A percentile compares a stretch with the other conserved stretches of the same genome.
Evolutionary conservation across 2,888 invertebrate species (phyloP).

Genomic region (Orthonevra nobilis): DNA sequence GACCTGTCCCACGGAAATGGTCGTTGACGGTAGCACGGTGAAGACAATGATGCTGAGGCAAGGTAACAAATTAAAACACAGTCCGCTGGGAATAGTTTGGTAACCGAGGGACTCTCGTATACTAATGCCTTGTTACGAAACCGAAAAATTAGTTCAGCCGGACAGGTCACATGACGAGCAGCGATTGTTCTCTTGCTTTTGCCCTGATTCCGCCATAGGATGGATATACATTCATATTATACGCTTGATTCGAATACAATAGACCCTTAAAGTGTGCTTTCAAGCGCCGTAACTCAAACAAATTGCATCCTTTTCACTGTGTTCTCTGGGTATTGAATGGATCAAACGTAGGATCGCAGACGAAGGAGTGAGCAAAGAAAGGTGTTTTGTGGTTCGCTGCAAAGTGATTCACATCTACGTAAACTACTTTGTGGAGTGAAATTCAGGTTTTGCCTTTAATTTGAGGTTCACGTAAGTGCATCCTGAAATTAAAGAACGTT

Average conservation of each 20-base stretch:
- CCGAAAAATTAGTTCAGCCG: slow-evolving; percentile 71
- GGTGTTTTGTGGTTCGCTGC: too few species aligned
- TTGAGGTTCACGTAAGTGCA: too few species aligned
- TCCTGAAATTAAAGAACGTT: too few species aligned
- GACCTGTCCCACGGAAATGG: slow-evolving; percentile 62
- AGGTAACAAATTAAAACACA: slow-evolving; percentile 64
- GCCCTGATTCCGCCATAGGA: slow-evolving; percentile 25
- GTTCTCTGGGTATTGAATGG: too few species aligned
- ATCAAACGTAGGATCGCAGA: too few species aligned
- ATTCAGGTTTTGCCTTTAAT: too few species aligned
- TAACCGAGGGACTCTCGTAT: slow-evolving; percentile 31
- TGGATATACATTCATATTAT: slow-evolving; percentile 64
- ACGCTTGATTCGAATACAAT: slow-evolving; percentile 78
- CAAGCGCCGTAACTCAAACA: slow-evolving; percentile 81
- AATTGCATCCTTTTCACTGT: slow-evolving; percentile 75
- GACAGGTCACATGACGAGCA: slow-evolving; percentile 71
- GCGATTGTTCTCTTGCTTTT: slow-evolving; percentile 56
- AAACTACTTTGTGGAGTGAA: too few species aligned
- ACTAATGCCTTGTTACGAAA: slow-evolving; percentile 28
- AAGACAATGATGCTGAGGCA: too few species aligned
- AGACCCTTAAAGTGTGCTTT: slow-evolving; percentile 80
- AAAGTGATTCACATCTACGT: too few species aligned
- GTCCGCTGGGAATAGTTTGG: slow-evolving; percentile 50
- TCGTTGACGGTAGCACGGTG: slow-evolving; percentile 16
- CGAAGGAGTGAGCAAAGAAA: too few species aligned